Evolutionary conservation across 1,140 invertebrate genomes (phyloP).

Genomic region (Antheraea pernyi): DNA sequence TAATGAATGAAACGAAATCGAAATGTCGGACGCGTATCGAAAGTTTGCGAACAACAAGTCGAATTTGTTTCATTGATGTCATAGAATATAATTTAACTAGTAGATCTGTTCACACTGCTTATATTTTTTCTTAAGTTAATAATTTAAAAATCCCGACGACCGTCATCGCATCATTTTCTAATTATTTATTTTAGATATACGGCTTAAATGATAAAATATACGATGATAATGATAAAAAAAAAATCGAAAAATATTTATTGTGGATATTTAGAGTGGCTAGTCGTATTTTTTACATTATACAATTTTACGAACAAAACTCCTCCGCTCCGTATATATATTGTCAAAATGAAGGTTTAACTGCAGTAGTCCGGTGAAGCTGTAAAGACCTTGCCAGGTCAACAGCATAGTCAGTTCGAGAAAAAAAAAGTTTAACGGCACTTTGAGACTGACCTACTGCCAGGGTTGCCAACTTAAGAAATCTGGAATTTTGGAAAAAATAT

Average conservation of each 20-base stretch:
- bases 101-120: constrained; percentile 59
- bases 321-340: too few relatives aligned
- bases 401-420: too few relatives aligned
- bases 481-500: background rate
- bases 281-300: constrained; percentile 37
- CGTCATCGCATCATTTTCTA: constrained; percentile 25
- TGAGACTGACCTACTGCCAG: constrained; percentile 9
- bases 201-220: constrained; percentile 30
- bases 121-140: constrained; percentile 20
- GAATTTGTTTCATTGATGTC: background rate
- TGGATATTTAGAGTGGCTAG: constrained; percentile 63
- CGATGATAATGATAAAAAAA: constrained; percentile 14
- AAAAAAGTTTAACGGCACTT: background rate
- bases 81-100: constrained; percentile 25
- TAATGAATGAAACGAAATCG: too few relatives aligned
- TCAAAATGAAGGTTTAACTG: too few relatives aligned
- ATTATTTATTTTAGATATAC: constrained; percentile 58
- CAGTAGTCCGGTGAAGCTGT: too few relatives aligned
- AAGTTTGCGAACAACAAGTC: background rate
- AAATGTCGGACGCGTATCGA: too few relatives aligned
- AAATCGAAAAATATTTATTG: constrained; percentile 30
- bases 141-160: constrained; percentile 44
- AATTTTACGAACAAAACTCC: constrained; percentile 6
- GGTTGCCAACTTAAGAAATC: background rate
- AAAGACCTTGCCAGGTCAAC: too few relatives aligned